These are phyloP conservation scores for Dascillus cervinus DNA, from an alignment of 2,888 invertebrate species.

Conservation along the genomic window DNA sequence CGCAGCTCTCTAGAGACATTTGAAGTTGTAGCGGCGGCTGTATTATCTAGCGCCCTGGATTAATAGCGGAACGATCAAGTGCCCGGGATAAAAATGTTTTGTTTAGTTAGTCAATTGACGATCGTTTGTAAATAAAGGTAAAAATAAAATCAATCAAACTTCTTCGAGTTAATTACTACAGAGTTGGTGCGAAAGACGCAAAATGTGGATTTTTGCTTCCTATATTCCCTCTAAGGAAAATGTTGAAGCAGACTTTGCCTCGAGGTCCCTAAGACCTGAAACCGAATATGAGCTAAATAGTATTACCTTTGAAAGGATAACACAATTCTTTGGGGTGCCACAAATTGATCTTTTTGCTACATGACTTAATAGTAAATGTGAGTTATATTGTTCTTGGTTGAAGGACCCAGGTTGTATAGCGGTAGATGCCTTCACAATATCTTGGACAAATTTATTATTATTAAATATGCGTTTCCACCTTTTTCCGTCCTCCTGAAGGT, in stretches of 20 bases:
- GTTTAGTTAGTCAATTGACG: too few relatives aligned
- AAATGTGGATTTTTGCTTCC: slow-evolving; percentile 6
- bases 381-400: slow-evolving; percentile 6
- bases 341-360: slow-evolving; percentile 7
- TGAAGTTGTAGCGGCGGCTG: too few relatives aligned
- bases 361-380: slow-evolving; percentile 9
- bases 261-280: slow-evolving; percentile 1
- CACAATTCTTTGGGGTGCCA: slow-evolving; percentile 3
- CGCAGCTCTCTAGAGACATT: slow-evolving; percentile 20
- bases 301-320: not conserved
- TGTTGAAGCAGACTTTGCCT: slow-evolving; percentile 9
- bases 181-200: slow-evolving; percentile 7
- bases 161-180: too few relatives aligned
- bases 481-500: slow-evolving; percentile 23
- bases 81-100: too few relatives aligned
- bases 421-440: slow-evolving; percentile 11
- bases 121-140: too few relatives aligned
- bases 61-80: too few relatives aligned
- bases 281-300: slow-evolving; percentile 1
- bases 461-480: slow-evolving; percentile 27
- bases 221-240: slow-evolving; percentile 10
- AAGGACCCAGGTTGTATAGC: slow-evolving; percentile 7
- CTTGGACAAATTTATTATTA: slow-evolving; percentile 4
- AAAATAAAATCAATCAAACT: too few relatives aligned
- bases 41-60: slow-evolving; percentile 22